phyloP scores from a whole-genome alignment of 2,113 vertebrate genomes.

The Pica pica region DNA sequence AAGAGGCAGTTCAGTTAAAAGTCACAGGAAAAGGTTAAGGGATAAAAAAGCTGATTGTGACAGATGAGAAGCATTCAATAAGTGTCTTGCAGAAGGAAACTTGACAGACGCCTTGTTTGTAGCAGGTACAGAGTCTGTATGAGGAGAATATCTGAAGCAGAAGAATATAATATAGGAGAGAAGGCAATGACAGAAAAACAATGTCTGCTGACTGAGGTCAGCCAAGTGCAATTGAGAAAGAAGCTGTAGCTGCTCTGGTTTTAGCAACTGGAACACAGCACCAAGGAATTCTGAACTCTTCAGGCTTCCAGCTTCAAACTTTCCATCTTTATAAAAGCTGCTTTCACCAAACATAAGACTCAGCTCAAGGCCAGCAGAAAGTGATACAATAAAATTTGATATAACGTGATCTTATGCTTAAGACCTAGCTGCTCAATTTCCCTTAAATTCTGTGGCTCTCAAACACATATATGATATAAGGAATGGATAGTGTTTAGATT shows the following conservation, averaged over 20 bases:
- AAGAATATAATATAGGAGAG: neutral
- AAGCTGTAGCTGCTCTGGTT: neutral
- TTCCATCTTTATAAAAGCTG: neutral
- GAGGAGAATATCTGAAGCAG: neutral
- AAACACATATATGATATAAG: neutral
- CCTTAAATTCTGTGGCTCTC: neutral
- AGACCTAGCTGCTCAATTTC: neutral
- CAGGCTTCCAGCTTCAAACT: neutral
- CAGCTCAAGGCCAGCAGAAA: neutral
- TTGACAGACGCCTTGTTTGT: neutral
- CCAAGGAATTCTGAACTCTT: neutral
- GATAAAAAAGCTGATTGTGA: neutral
- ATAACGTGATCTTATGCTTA: neutral
- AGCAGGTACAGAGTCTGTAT: neutral
- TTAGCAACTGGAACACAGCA: constrained; percentile 4
- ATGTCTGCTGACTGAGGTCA: neutral
- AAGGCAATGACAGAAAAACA: constrained; percentile 5
- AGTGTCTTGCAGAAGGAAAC: neutral
- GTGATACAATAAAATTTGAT: neutral
- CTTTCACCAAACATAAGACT: constrained; percentile 6
- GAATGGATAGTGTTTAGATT: neutral
- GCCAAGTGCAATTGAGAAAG: constrained; percentile 23
- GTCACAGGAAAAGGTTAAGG: neutral
- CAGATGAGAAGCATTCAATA: neutral
- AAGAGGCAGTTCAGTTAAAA: neutral